Conservation (phyloP, 2,888 invertebrate species). For the Morpho achilles region DNA sequence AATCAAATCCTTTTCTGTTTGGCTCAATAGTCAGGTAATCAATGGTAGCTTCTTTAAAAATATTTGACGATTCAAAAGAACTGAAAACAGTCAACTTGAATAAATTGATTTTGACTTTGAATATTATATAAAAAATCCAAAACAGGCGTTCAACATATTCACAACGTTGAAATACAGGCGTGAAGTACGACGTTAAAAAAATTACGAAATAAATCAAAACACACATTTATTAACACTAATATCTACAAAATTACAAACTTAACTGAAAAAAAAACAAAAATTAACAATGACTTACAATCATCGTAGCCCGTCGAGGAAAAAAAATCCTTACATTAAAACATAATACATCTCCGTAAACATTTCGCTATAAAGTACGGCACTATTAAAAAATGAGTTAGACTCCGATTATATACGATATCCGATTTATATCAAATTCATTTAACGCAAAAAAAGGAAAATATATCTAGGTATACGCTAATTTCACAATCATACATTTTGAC, state of each 20-base stretch:
- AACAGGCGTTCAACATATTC: too few species aligned
- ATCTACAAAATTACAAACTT: constrained; percentile 56
- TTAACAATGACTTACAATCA: constrained; percentile 41
- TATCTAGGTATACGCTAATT: neutral
- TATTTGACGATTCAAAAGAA: too few species aligned
- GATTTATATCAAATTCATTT: neutral
- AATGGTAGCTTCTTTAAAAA: too few species aligned
- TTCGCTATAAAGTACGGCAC: neutral
- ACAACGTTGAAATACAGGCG: too few species aligned
- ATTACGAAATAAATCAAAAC: constrained; percentile 25
- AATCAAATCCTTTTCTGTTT: too few species aligned
- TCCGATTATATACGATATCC: too few species aligned
- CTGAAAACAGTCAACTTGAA: too few species aligned
- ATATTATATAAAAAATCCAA: too few species aligned
- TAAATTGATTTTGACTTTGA: too few species aligned
- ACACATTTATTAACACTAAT: constrained; percentile 31
- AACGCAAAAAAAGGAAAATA: neutral
- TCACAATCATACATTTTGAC: constrained; percentile 11
- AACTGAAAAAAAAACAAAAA: constrained; percentile 43
- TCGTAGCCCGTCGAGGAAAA: constrained; percentile 25
- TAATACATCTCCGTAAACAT: neutral
- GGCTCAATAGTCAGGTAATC: too few species aligned
- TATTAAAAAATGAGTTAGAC: constrained; percentile 6
- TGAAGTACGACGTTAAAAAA: constrained; percentile 4
- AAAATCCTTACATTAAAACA: constrained; percentile 10